Conservation (phyloP, 2,888 invertebrate species). For the Pelosia muscerda region DNA sequence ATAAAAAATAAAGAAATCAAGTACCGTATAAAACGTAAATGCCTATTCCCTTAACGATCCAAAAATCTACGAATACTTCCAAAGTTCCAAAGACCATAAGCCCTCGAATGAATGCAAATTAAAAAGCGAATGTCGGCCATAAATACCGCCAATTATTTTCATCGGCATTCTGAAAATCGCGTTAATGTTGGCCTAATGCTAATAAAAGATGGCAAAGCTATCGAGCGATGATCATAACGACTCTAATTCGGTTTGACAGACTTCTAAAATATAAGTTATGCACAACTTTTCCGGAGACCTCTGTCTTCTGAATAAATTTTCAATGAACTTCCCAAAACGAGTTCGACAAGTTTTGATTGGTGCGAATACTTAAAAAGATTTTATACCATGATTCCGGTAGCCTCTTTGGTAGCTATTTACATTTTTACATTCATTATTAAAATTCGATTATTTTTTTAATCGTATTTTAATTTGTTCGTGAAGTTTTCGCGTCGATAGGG, state of each 20-base stretch:
- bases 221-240: conserved; percentile 68
- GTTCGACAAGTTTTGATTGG: conserved; percentile 79
- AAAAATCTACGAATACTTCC: conserved; percentile 13
- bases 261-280: conserved; percentile 76
- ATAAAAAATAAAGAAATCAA: neutral
- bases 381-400: conserved; percentile 45
- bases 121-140: conserved; percentile 27
- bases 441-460: conserved; percentile 33
- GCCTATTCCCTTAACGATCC: conserved; percentile 5
- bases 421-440: conserved; percentile 43
- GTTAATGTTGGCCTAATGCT: conserved; percentile 45
- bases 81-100: conserved; percentile 21
- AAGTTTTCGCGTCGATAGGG: conserved; percentile 8
- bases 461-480: conserved; percentile 19
- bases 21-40: neutral
- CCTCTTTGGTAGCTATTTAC: conserved; percentile 38
- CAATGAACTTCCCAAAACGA: conserved; percentile 77
- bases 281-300: conserved; percentile 67
- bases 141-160: conserved; percentile 45
- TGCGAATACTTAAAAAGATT: conserved; percentile 67
- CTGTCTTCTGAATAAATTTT: conserved; percentile 81
- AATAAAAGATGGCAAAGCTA: conserved; percentile 56
- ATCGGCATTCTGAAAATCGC: conserved; percentile 49
- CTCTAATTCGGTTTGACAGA: conserved; percentile 75
- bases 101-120: conserved; percentile 28